phyloP scores from a whole-genome alignment of 2,888 invertebrate species.

The Eugnorisma glareosa region DNA sequence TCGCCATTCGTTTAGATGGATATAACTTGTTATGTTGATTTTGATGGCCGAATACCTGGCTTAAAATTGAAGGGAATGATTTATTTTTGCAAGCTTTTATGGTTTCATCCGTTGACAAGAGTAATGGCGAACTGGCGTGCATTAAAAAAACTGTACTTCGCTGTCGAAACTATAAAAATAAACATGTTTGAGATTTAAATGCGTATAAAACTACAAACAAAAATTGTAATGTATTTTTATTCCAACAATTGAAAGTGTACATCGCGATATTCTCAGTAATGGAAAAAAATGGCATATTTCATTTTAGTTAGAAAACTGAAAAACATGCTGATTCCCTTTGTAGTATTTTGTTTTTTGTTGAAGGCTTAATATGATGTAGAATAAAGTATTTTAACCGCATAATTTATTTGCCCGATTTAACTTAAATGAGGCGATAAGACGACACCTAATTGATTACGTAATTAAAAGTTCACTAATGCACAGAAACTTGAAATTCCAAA shows the following conservation, averaged over 20 bases:
- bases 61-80: background rate
- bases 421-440: background rate
- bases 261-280: no score
- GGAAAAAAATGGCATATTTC: background rate
- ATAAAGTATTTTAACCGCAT: background rate
- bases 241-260: background rate
- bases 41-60: background rate
- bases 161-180: background rate
- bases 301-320: background rate
- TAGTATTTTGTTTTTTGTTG: background rate
- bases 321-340: background rate
- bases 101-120: background rate
- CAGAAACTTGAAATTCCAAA: background rate
- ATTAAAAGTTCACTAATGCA: background rate
- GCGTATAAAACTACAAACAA: background rate
- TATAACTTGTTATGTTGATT: conserved; percentile 7
- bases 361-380: background rate
- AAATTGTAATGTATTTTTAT: background rate
- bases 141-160: background rate
- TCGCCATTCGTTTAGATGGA: conserved; percentile 11
- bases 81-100: background rate
- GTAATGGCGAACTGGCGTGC: background rate
- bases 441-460: background rate
- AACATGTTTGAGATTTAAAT: background rate
- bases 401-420: background rate